Base-by-base conservation (phyloP, 37 sponge, comb jelly and placozoan species). In the Petrosia ficiformis region DNA sequence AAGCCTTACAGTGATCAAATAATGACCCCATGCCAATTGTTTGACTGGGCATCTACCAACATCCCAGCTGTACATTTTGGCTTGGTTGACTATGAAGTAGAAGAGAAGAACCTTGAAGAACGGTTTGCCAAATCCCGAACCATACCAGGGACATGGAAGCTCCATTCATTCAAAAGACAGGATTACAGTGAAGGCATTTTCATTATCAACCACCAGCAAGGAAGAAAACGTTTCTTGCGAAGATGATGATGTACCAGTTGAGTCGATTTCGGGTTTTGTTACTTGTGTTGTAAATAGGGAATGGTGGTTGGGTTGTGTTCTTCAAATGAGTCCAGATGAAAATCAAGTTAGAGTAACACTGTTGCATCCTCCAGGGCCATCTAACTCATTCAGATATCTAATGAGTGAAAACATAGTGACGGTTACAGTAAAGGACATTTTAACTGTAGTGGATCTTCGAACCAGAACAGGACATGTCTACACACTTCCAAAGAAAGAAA, bases 11-110 rank as follows among this genome's bases (percentile, higher is more conserved):
- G 39, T 26, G 68, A 80, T 35, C 81, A 87, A 71, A 80, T 80
- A 28, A 69, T 87, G 72, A 80, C 87, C 48, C 81, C 77, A 75
- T 44, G 33, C 32, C 73, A 80, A 42, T 34, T 84, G 38, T 84
- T 63, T 71, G 78, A 77, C 4, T 33, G 63, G 26, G 25, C 63
- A n/a, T 11, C 5, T 40, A 37, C 3, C 21, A 33, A 39, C 14
- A 65, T 77, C 8, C n/a, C 39, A 28, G 43, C 42, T 6, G 64
- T 65, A 32, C 67, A 65, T 42, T 64, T 77, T 77, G 67, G 21
- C 26, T 40, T 40, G 29, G 4, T 5, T 19, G 38, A 33, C 21
- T 68, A 68, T n/a, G 11, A 22, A 39, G 42, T 19, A 40, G 24
- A 68, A 30, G 70, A 33, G 24, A 68, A 19, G 14, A 6, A 28